A percentile compares a stretch with the other conserved stretches of the same genome.
Conservation (phyloP, 1,140 invertebrate genomes). For the Anadara kagoshimensis region DNA sequence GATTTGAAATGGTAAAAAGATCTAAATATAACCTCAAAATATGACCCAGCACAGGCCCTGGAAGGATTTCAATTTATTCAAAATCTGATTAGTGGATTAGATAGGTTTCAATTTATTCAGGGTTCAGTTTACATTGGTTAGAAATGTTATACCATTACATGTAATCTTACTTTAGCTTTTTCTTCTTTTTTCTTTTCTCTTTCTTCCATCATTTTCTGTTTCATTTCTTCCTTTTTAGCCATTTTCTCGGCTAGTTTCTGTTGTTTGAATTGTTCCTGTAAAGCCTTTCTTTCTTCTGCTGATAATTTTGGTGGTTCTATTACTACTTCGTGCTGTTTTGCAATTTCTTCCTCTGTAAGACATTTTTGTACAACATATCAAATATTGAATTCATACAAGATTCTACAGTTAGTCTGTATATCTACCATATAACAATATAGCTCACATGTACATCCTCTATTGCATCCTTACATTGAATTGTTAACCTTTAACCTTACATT, state of each 20-base stretch:
- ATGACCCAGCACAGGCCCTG: too few relatives aligned
- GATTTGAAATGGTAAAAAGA: too few relatives aligned
- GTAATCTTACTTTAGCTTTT: conserved; percentile 63
- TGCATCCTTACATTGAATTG: too few relatives aligned
- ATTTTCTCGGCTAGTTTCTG: conserved; percentile 65
- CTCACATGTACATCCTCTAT: too few relatives aligned
- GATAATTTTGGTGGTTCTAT: conserved; percentile 47
- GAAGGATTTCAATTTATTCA: too few relatives aligned
- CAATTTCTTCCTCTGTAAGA: not conserved
- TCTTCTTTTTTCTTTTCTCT: conserved; percentile 68
- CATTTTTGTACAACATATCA: too few relatives aligned
- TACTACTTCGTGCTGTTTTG: conserved; percentile 17
- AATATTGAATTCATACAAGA: too few relatives aligned
- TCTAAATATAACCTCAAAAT: too few relatives aligned
- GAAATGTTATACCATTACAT: not conserved
- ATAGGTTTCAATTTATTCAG: too few relatives aligned
- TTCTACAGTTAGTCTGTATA: not conserved
- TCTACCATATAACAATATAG: not conserved
- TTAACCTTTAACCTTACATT: too few relatives aligned
- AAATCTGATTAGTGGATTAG: too few relatives aligned
- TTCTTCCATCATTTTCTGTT: conserved; percentile 68
- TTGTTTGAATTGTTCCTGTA: conserved; percentile 63
- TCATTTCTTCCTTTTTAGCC: conserved; percentile 66
- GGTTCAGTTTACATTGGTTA: not conserved
- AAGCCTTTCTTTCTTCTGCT: conserved; percentile 65